Evolutionary conservation across 2,797 vertebrate genomes (phyloP).

Genomic region (Yasuhikotakia modesta): DNA sequence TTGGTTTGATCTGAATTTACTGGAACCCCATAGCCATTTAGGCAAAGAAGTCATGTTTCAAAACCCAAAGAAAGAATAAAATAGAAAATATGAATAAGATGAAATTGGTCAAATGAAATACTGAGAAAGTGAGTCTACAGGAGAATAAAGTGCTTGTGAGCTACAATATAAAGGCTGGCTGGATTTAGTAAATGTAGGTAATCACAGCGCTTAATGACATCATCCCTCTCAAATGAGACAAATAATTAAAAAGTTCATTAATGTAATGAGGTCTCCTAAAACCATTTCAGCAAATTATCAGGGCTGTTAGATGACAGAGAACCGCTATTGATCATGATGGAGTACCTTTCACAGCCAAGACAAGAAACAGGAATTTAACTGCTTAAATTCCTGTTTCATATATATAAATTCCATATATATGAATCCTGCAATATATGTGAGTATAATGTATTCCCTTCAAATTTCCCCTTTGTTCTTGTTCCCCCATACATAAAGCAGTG

Average conservation of each 20-base stretch:
- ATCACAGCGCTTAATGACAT: constrained; percentile 77
- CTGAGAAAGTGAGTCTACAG: constrained; percentile 54
- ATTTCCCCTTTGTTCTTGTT: constrained; percentile 11
- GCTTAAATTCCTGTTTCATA: constrained; percentile 26
- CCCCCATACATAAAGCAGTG: neutral
- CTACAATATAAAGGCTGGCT: constrained; percentile 68
- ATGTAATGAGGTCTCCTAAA: constrained; percentile 78
- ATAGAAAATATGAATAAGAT: constrained; percentile 25
- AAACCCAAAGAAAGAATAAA: neutral
- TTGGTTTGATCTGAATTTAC: neutral
- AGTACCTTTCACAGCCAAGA: constrained; percentile 59
- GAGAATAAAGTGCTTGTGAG: constrained; percentile 69
- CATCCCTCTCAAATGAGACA: constrained; percentile 79
- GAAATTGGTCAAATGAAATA: constrained; percentile 61
- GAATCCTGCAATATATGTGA: no score
- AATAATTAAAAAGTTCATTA: constrained; percentile 84
- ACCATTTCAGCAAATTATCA: constrained; percentile 74
- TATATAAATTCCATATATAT: no score
- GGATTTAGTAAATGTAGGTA: constrained; percentile 77
- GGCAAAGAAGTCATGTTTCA: neutral
- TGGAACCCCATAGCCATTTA: no score
- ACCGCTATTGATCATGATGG: constrained; percentile 64
- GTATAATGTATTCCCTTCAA: neutral
- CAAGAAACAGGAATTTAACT: constrained; percentile 30
- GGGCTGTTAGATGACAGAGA: constrained; percentile 62